phyloP scores from a whole-genome alignment of 2,797 vertebrate species.

The Staurois parvus region DNA sequence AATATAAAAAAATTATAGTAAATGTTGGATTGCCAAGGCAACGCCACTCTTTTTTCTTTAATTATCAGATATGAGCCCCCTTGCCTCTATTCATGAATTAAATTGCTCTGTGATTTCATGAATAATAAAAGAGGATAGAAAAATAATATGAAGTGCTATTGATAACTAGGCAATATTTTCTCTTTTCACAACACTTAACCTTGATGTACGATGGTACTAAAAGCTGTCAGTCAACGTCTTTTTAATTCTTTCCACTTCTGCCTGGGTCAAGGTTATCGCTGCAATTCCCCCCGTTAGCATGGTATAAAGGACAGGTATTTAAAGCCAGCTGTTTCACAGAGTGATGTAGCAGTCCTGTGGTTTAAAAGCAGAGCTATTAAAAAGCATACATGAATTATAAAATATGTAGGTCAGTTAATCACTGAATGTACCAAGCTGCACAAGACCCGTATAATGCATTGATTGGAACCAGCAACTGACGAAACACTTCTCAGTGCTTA shows the following conservation, averaged over 20 bases:
- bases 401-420: neutral
- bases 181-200: neutral
- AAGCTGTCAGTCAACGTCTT: constrained; percentile 11
- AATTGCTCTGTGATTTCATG: neutral
- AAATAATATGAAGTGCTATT: neutral
- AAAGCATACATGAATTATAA: neutral
- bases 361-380: constrained; percentile 1
- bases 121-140: neutral
- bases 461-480: no score
- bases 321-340: neutral
- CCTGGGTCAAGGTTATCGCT: neutral
- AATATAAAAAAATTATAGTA: no score
- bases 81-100: no score
- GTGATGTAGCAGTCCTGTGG: neutral
- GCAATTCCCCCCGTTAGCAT: neutral
- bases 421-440: neutral
- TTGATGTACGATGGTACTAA: neutral
- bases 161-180: neutral
- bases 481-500: no score
- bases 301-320: neutral
- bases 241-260: neutral
- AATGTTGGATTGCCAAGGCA: no score
- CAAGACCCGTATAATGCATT: neutral
- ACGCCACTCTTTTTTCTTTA: no score
- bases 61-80: no score